These are phyloP conservation scores for Aphrophora alni DNA, from an alignment of 2,888 invertebrate genomes.

Conservation along the genomic window DNA sequence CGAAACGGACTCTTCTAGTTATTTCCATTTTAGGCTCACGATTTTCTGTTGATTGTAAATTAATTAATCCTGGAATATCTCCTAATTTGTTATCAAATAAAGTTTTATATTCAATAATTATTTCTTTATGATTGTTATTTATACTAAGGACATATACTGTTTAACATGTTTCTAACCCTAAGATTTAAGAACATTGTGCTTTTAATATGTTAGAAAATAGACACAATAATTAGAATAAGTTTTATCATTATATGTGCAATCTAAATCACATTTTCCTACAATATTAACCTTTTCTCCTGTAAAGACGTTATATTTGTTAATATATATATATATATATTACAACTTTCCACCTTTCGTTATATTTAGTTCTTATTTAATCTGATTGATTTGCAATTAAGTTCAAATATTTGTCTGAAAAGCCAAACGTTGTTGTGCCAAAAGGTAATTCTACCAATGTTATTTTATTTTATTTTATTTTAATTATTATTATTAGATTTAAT, in stretches of 20 bases:
- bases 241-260: conserved; percentile 18
- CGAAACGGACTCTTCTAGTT: conserved; percentile 33
- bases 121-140: neutral
- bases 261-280: conserved; percentile 1
- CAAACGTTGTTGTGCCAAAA: too few relatives aligned
- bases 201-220: conserved; percentile 16
- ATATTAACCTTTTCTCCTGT: conserved; percentile 15
- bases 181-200: neutral
- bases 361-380: too few relatives aligned
- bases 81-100: conserved; percentile 26
- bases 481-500: too few relatives aligned
- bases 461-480: too few relatives aligned
- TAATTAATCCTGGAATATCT: conserved; percentile 16
- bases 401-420: too few relatives aligned
- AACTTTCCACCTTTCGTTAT: too few relatives aligned
- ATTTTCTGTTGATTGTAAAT: conserved; percentile 29
- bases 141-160: too few relatives aligned
- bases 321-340: too few relatives aligned
- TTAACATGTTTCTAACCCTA: conserved; percentile 6
- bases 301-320: neutral
- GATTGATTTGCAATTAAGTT: too few relatives aligned
- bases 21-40: conserved; percentile 31
- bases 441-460: too few relatives aligned
- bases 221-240: neutral
- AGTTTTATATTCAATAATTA: conserved; percentile 7